phyloP scores from a whole-genome alignment of 2,113 vertebrate species.

The Ageneiosus marmoratus region DNA sequence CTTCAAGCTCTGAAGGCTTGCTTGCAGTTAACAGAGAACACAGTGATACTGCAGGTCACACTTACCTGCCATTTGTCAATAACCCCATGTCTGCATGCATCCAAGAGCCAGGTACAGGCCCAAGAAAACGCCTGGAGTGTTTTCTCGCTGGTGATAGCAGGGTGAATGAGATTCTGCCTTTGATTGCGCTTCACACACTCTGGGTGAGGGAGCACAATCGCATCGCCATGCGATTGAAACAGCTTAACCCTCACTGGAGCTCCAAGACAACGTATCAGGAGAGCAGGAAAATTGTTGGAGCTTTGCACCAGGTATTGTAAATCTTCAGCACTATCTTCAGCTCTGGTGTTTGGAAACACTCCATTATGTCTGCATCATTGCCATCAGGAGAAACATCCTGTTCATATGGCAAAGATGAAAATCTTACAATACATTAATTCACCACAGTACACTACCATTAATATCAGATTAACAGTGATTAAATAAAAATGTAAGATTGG shows the following conservation, averaged over 20 bases:
- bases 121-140: conserved; percentile 77
- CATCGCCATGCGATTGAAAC: conserved; percentile 73
- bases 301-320: conserved; percentile 87
- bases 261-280: conserved; percentile 83
- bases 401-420: background rate
- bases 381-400: background rate
- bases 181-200: conserved; percentile 82
- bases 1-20: conserved; percentile 77
- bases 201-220: conserved; percentile 94
- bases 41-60: conserved; percentile 67
- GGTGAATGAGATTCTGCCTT: conserved; percentile 80
- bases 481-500: conserved; percentile 23
- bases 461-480: conserved; percentile 15
- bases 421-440: background rate
- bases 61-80: conserved; percentile 79
- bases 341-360: conserved; percentile 13
- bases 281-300: conserved; percentile 87
- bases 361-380: background rate
- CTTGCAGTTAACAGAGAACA: conserved; percentile 75
- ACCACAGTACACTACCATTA: conserved; percentile 12
- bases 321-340: background rate
- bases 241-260: conserved; percentile 85
- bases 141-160: conserved; percentile 87
- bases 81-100: conserved; percentile 70
- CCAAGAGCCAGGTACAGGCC: conserved; percentile 51